A percentile compares a stretch with the other conserved stretches of the same genome.
Evolutionary conservation across 2,113 vertebrate species (phyloP).

Genomic region (Callorhinus ursinus): DNA sequence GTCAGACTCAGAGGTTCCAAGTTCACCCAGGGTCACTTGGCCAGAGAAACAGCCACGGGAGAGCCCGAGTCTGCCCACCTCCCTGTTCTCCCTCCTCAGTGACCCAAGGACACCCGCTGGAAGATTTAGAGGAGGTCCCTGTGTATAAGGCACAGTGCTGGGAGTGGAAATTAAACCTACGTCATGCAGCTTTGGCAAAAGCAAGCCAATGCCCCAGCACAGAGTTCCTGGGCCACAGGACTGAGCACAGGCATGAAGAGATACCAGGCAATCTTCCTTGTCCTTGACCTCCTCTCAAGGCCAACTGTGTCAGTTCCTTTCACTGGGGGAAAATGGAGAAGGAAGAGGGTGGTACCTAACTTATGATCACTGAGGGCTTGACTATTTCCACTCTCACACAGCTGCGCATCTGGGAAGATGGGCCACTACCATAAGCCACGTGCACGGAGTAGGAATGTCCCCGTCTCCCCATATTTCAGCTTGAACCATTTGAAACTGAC

Average conservation of each 20-base stretch:
- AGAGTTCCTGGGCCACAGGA: not conserved
- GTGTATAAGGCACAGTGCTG: not conserved
- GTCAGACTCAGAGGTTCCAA: not conserved
- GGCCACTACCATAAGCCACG: not conserved
- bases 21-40: not conserved
- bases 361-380: not conserved
- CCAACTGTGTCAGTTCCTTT: not conserved
- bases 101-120: not conserved
- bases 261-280: not conserved
- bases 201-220: not conserved
- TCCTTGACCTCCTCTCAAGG: not conserved
- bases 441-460: rapidly evolving
- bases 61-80: not conserved
- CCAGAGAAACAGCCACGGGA: not conserved
- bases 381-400: no score
- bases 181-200: not conserved
- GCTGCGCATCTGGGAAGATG: not conserved
- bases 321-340: no score
- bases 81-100: not conserved
- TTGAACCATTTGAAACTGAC: not conserved
- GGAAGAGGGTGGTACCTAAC: not conserved
- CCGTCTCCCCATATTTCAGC: not conserved
- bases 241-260: not conserved
- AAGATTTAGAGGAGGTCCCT: not conserved
- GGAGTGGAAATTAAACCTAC: not conserved